Evolutionary conservation across 2,797 vertebrate species (phyloP), one percentile per base, ranked within the genome.

Genomic region (Eurystomus glaucurus): DNA sequence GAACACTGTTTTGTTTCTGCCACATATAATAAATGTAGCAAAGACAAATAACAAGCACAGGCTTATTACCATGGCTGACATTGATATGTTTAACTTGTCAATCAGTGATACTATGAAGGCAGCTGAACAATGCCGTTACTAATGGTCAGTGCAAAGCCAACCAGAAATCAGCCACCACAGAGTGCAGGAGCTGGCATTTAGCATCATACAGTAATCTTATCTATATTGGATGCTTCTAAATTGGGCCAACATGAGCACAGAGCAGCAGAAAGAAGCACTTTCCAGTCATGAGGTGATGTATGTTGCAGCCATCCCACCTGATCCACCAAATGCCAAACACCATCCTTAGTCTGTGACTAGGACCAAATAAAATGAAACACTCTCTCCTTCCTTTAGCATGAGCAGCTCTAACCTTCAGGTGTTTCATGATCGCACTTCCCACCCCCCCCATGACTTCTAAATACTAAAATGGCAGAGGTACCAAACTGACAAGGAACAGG

Each of bases 151-250:
- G 19, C 26, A 79, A 82, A 89, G 43, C 48, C 45, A 88, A 50
- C 0, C 10, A 29, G 18, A 23, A 74, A 75, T 12, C 0, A 0
- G 82, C 17, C n/a, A 29, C 6, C 1, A 8, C 10, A 52, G 12
- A 78, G 19, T 9, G 20, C 31, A 48, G 35, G 5, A 75, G 23
- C 11, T 58, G 29, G 39, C 39, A 46, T 33, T 77, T 41, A 62
- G 35, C 62, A 39, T 10, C 39, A 21, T 7, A 10, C 4, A 58
- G 23, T 21, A 58, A 68, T 43, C 33, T 13, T 1, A 0, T 13
- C 46, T 26, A 8, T 10, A 46, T 0, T 4, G n/a, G 29, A 26
- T 2, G 4, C 11, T 68, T 70, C 41, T 82, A n/a, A 85, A 33
- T 0, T 10, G 6, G 43, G 29, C 10, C 20, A 79, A 33, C 21